Evolutionary conservation across 2,113 vertebrate genomes (phyloP), one percentile per base, ranked within the genome.

Genomic region (Oncorhynchus nerka): DNA sequence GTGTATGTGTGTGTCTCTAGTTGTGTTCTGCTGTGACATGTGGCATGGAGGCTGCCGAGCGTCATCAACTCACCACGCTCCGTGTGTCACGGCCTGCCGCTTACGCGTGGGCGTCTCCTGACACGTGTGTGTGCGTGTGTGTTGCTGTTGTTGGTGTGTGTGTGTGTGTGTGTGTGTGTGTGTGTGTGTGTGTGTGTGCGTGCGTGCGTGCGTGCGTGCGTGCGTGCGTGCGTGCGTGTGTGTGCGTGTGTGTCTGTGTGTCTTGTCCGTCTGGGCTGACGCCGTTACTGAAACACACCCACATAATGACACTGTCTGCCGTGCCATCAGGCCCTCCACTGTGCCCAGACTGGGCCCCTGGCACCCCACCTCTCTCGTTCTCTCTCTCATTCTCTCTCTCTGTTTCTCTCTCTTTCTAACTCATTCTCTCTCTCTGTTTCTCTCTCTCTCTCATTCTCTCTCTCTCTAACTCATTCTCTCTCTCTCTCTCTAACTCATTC

Each of bases 61-160:
- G 85, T 89, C 85, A 85, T 89, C 91, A 73, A 87, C 85, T 92
- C 90, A 90, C 89, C 90, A 89, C 87, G 80, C 87, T 91, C 86
- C 89, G 76, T 91, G 88, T 88, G 87, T 88, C 90, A 81, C 76
- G 39, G 39, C 39, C 39, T 45, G 9, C 39, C 39, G 9, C 39
- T 45, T 45, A 45, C 39, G 39, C 22, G 73, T 74, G 73, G 39
- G 73, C 48, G 39, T 73, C 26, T 73, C 19, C 59, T 55, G 34
- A 51, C 86, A 85, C 9, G 39, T 45, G 39, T 45, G 9, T 45
- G 39, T 45, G 9, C 0, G 39, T 45, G 32, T 32, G 32, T 34
- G 32, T 34, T 34, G 39, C 8, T 45, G 39, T 0, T 28, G 28
- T 39, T 24, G 24, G 39, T 45, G 32, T 6, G 32, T 34, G 39